These are phyloP conservation scores for Tursiops truncatus DNA, from an alignment of 2,113 vertebrate species.

Conservation along the genomic window DNA sequence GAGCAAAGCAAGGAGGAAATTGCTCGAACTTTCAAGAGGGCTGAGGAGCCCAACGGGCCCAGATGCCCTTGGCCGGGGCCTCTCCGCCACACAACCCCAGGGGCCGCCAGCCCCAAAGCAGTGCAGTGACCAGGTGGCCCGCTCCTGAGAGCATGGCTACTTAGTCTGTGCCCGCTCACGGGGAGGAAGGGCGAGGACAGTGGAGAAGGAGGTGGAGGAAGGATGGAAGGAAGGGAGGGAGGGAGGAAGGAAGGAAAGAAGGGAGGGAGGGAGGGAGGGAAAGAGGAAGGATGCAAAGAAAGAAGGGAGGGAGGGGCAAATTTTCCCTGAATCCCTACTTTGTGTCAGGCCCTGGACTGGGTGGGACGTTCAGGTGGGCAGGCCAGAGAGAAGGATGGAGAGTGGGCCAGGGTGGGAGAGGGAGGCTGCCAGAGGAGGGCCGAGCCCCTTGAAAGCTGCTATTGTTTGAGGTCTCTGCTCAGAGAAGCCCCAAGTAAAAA, in stretches of 20 bases:
- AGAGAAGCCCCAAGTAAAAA: constrained; percentile 78
- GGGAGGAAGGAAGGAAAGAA: fast-evolving
- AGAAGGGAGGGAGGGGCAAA: too few species aligned
- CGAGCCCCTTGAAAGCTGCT: constrained; percentile 80
- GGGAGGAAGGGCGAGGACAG: background rate
- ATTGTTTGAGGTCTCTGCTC: constrained; percentile 79
- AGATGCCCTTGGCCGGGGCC: fast-evolving
- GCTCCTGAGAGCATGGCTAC: background rate
- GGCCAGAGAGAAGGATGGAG: background rate
- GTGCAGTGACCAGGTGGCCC: fast-evolving
- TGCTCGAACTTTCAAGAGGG: background rate
- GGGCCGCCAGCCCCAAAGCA: fast-evolving
- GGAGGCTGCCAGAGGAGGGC: constrained; percentile 52
- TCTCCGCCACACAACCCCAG: background rate
- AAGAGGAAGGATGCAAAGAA: fast-evolving
- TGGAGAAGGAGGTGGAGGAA: fast-evolving
- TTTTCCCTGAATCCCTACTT: background rate
- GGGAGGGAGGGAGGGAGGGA: background rate
- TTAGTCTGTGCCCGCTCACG: background rate
- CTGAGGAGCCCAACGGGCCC: background rate
- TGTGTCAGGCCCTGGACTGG: background rate
- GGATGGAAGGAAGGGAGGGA: fast-evolving
- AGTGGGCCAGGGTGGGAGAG: background rate
- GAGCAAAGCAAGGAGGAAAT: background rate
- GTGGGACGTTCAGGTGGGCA: background rate